Conservation (phyloP, 2,113 vertebrate species). For the Dunckerocampus dactyliophorus region DNA sequence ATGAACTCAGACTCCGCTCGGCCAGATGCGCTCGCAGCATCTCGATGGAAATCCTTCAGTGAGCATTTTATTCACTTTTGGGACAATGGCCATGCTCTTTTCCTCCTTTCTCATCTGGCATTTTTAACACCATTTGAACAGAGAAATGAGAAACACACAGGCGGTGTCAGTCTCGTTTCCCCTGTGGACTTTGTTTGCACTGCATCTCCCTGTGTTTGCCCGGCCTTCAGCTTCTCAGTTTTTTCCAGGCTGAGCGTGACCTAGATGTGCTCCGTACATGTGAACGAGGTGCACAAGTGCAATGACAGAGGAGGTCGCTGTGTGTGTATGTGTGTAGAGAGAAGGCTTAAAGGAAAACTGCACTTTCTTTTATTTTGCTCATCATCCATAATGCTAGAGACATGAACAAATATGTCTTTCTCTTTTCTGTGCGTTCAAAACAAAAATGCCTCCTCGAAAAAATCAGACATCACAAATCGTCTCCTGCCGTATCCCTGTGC, state of each 20-base stretch:
- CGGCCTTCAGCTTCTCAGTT: slow-evolving; percentile 20
- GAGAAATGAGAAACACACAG: slow-evolving; percentile 27
- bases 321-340: slow-evolving; percentile 12
- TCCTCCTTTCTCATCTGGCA: too few species aligned
- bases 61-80: slow-evolving; percentile 29
- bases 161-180: slow-evolving; percentile 29
- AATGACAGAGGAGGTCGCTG: slow-evolving; percentile 12
- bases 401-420: too few species aligned
- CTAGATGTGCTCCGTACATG: slow-evolving; percentile 47
- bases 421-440: too few species aligned
- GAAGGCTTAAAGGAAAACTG: too few species aligned
- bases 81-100: too few species aligned
- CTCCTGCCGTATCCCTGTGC: too few species aligned
- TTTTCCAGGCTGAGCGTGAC: slow-evolving; percentile 46
- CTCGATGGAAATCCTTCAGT: slow-evolving; percentile 84
- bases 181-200: slow-evolving; percentile 54
- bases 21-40: slow-evolving; percentile 86
- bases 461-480: too few species aligned
- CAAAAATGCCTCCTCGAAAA: too few species aligned
- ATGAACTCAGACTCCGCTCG: slow-evolving; percentile 92
- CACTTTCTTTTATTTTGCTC: too few species aligned
- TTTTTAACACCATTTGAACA: slow-evolving; percentile 1
- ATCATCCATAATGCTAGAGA: too few species aligned
- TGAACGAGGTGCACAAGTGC: too few species aligned
- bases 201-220: slow-evolving; percentile 34